phyloP scores from a whole-genome alignment of 2,888 invertebrate species.

The Malthinus flaveolus region DNA sequence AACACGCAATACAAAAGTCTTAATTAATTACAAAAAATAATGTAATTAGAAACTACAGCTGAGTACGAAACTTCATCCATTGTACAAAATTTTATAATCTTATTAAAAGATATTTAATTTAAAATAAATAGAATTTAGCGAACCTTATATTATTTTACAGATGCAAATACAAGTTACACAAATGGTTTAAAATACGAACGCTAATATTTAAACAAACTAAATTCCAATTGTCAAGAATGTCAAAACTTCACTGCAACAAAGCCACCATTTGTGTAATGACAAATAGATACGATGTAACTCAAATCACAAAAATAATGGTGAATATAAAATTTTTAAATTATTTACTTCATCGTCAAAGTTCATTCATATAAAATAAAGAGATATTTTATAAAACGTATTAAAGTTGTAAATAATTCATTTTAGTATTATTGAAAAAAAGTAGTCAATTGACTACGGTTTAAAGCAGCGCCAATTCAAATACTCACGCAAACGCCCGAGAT shows the following conservation, averaged over 20 bases:
- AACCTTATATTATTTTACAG: conserved; percentile 14
- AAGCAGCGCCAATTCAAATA: too few relatives aligned
- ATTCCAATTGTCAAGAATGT: conserved; percentile 18
- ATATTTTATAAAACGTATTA: too few relatives aligned
- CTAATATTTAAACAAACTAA: conserved; percentile 20
- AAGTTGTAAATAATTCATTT: too few relatives aligned
- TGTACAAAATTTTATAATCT: too few relatives aligned
- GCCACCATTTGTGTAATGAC: conserved; percentile 19
- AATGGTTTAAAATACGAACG: conserved; percentile 14
- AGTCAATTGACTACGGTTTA: too few relatives aligned
- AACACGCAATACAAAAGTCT: too few relatives aligned
- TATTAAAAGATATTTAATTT: too few relatives aligned
- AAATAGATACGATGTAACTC: neutral
- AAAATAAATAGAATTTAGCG: neutral
- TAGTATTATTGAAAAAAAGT: too few relatives aligned
- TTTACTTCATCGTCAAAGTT: too few relatives aligned
- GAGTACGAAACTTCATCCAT: conserved; percentile 1
- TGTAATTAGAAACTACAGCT: conserved; percentile 1
- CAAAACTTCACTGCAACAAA: conserved; percentile 23
- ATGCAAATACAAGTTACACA: conserved; percentile 6
- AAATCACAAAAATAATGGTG: neutral
- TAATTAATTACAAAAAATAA: neutral
- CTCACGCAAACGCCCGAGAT: too few relatives aligned
- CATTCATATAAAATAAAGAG: too few relatives aligned
- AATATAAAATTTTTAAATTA: too few relatives aligned